Evolutionary conservation across 1,140 invertebrate genomes (phyloP).

Genomic region (Thalassaphorura encarpata): DNA sequence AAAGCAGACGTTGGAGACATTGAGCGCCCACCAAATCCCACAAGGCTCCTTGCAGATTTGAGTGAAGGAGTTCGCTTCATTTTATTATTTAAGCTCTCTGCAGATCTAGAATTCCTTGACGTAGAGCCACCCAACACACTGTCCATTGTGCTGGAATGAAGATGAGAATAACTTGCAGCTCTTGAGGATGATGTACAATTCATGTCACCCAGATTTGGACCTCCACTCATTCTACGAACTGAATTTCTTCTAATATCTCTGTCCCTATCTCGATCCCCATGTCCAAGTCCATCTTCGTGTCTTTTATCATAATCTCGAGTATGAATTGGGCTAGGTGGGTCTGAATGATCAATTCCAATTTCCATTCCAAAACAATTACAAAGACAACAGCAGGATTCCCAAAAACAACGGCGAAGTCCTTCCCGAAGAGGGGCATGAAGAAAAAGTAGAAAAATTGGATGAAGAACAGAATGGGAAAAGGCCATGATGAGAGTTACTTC

Average conservation of each 20-base stretch:
- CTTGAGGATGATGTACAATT: not conserved
- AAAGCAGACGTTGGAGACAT: not conserved
- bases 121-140: not conserved
- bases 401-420: slow-evolving; percentile 20
- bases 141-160: not conserved
- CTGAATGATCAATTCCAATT: not conserved
- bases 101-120: not conserved
- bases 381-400: slow-evolving; percentile 31
- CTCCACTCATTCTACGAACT: not conserved
- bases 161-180: not conserved
- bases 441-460: slow-evolving; percentile 67
- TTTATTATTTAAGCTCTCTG: not conserved
- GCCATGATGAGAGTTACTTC: slow-evolving; percentile 70
- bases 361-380: slow-evolving; percentile 27
- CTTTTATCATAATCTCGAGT: slow-evolving; percentile 1
- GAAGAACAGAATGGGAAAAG: slow-evolving; percentile 75
- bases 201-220: not conserved
- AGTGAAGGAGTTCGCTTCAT: not conserved
- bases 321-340: not conserved
- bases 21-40: not conserved
- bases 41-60: not conserved
- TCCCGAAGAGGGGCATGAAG: slow-evolving; percentile 47
- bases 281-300: not conserved
- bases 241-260: not conserved
- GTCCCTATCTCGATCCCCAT: not conserved